Percentiles rank a stretch among this genome's conserved stretches.
Evolutionary conservation across 2,797 vertebrate genomes (phyloP).

Genomic region (Macropodus opercularis): DNA sequence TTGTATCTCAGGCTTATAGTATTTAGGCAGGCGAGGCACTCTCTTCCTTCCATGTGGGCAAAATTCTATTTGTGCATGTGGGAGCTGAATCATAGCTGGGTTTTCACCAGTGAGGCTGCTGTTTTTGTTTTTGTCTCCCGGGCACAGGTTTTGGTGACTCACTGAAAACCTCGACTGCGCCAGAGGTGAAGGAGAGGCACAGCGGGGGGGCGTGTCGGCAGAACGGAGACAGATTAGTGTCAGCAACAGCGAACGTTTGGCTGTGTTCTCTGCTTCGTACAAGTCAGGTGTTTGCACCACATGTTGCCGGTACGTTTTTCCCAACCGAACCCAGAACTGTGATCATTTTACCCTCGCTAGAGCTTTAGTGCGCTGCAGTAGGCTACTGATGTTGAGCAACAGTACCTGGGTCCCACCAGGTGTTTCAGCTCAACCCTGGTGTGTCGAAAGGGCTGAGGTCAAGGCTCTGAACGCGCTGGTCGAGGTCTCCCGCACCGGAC

Average conservation of each 20-base stretch:
- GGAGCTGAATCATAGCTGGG: slow-evolving; percentile 3
- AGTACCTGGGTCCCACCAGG: not conserved
- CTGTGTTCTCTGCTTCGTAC: slow-evolving; percentile 16
- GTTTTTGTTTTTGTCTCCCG: slow-evolving; percentile 10
- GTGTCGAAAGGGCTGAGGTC: not conserved
- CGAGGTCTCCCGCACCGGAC: not conserved
- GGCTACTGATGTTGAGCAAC: not conserved
- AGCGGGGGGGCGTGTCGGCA: slow-evolving; percentile 40
- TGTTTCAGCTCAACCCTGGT: not conserved
- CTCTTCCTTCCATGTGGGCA: slow-evolving; percentile 2
- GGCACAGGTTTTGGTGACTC: slow-evolving; percentile 41
- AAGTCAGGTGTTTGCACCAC: slow-evolving; percentile 15
- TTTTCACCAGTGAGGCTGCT: not conserved
- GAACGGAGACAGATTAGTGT: slow-evolving; percentile 54
- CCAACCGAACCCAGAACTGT: not conserved
- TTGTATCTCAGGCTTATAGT: slow-evolving; percentile 17
- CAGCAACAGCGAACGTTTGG: slow-evolving; percentile 34
- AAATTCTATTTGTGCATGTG: slow-evolving; percentile 1
- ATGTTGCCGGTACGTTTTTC: slow-evolving; percentile 1
- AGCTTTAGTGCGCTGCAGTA: not conserved
- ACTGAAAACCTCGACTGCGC: slow-evolving; percentile 30
- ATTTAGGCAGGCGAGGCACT: not conserved
- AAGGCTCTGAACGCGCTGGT: not conserved
- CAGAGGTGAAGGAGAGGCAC: slow-evolving; percentile 52
- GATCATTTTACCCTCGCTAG: not conserved